phyloP scores from a whole-genome alignment of 1,140 invertebrate species.

The Drosophila miranda region DNA sequence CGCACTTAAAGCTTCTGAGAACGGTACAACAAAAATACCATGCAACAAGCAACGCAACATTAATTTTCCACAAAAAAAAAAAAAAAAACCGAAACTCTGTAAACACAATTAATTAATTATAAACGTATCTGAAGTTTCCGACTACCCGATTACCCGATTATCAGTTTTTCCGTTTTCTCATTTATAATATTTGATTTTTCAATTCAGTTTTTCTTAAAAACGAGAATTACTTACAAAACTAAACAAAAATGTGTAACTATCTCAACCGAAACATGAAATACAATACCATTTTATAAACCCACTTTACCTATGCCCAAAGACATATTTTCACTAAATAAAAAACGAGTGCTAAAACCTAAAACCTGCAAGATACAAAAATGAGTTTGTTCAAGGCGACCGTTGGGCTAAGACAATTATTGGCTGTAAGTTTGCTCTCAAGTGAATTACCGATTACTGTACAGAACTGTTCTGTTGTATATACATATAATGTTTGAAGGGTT shows the following conservation, averaged over 20 bases:
- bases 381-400: too few relatives aligned
- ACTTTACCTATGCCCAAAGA: conserved; percentile 26
- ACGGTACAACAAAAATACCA: conserved; percentile 27
- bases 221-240: conserved; percentile 14
- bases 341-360: conserved; percentile 19
- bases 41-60: conserved; percentile 15
- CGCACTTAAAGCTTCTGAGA: conserved; percentile 10
- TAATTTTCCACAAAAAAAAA: conserved; percentile 11
- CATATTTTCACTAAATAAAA: conserved; percentile 51
- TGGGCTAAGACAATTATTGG: too few relatives aligned
- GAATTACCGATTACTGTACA: too few relatives aligned
- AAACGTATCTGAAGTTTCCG: conserved; percentile 4
- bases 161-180: too few relatives aligned
- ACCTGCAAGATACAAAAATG: too few relatives aligned
- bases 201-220: neutral
- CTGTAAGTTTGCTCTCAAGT: too few relatives aligned
- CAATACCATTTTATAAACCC: conserved; percentile 30
- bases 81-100: conserved; percentile 19
- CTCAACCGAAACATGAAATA: conserved; percentile 20
- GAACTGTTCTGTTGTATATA: too few relatives aligned
- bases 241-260: conserved; percentile 22
- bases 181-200: too few relatives aligned
- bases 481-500: too few relatives aligned
- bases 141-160: neutral
- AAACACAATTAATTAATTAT: conserved; percentile 19